phyloP scores from a whole-genome alignment of 2,113 vertebrate genomes.

The Phalacrocorax brasilianus region DNA sequence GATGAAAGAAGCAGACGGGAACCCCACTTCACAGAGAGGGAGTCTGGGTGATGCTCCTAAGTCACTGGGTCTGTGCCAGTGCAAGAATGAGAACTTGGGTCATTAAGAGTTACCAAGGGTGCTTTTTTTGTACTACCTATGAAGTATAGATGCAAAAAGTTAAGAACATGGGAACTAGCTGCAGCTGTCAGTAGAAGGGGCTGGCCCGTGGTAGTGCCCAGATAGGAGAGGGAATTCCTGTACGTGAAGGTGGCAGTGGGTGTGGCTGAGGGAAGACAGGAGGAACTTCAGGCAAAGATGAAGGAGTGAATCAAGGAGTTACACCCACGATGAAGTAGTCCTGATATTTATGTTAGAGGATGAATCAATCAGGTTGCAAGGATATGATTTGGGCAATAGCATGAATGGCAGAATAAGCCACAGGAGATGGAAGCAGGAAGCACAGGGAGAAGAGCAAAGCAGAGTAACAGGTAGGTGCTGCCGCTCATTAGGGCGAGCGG shows the following conservation, averaged over 20 bases:
- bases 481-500: background rate
- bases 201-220: background rate
- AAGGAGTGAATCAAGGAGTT: background rate
- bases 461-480: background rate
- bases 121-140: background rate
- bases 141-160: background rate
- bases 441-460: background rate
- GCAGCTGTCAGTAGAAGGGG: background rate
- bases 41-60: background rate
- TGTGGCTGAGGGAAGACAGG: background rate
- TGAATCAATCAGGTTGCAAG: background rate
- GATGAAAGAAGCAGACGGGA: background rate
- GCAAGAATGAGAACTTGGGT: background rate
- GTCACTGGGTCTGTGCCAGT: background rate
- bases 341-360: background rate
- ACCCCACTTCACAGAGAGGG: background rate
- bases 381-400: background rate
- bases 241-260: background rate
- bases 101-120: background rate
- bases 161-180: background rate
- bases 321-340: background rate
- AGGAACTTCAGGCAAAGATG: background rate
- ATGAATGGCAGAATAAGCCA: background rate
- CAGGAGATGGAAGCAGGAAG: background rate
- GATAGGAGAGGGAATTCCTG: background rate